These are phyloP conservation scores for Harpagifer antarcticus DNA, from an alignment of 2,797 vertebrate species.

Conservation along the genomic window DNA sequence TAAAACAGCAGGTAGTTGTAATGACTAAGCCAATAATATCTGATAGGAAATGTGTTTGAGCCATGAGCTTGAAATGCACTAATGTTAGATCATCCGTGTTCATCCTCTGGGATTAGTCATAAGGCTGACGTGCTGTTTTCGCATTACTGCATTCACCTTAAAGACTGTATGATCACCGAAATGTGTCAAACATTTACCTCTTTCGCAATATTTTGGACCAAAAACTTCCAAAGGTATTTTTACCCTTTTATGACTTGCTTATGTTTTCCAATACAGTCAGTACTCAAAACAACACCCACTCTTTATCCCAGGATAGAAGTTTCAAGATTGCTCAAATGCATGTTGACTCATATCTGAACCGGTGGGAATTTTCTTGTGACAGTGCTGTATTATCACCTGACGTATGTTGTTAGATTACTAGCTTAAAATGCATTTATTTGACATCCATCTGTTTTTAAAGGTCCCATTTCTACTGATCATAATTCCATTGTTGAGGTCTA, in stretches of 20 bases:
- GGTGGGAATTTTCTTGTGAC: constrained; percentile 6
- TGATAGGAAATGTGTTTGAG: neutral
- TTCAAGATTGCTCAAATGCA: constrained; percentile 9
- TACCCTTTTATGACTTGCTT: neutral
- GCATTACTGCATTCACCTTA: neutral
- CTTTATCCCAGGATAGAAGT: neutral
- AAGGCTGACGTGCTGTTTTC: neutral
- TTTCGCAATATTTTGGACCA: neutral
- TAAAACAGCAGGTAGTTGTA: neutral
- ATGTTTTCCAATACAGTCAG: neutral
- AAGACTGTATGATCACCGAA: neutral
- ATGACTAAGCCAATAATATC: neutral
- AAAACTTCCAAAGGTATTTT: neutral
- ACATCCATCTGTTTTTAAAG: neutral
- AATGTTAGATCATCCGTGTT: neutral
- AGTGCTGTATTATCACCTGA: neutral
- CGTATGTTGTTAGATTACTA: neutral
- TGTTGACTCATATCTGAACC: constrained; percentile 5
- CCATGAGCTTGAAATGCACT: neutral
- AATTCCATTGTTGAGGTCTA: too few species aligned
- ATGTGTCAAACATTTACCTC: neutral
- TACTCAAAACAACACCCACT: constrained; percentile 4
- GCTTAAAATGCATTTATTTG: neutral
- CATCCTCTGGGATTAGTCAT: neutral
- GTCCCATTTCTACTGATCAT: too few species aligned